These are phyloP conservation scores for Hippopotamyrus pictus DNA, from an alignment of 2,797 vertebrate species.

Conservation along the genomic window DNA sequence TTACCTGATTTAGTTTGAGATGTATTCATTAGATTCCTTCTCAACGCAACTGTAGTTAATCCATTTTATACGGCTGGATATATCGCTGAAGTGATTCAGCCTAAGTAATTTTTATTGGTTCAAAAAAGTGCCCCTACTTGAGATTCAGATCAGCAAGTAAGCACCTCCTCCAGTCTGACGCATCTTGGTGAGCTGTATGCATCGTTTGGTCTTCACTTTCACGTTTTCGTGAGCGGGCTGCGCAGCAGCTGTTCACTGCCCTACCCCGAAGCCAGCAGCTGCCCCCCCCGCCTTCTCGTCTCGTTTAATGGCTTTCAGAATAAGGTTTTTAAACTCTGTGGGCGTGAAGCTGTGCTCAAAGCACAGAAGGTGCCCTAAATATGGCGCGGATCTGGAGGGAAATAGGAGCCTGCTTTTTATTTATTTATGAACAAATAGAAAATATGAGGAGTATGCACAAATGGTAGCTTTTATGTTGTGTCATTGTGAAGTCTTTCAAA, in stretches of 20 bases:
- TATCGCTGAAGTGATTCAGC: not conserved
- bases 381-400: not conserved
- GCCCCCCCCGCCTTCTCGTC: constrained; percentile 25
- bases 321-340: constrained; percentile 12
- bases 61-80: not conserved
- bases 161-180: not conserved
- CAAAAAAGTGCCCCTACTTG: not conserved
- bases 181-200: not conserved
- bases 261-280: constrained; percentile 32
- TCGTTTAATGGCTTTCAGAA: constrained; percentile 28
- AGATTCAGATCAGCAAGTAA: not conserved
- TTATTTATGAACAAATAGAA: not conserved
- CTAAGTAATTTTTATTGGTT: not conserved
- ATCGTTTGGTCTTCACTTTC: not conserved
- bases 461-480: not conserved
- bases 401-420: not conserved
- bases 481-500: not conserved
- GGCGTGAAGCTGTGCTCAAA: not conserved
- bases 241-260: constrained; percentile 32
- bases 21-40: not conserved
- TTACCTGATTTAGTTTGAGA: not conserved
- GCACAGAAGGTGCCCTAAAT: not conserved
- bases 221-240: constrained; percentile 17
- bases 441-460: not conserved
- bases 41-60: not conserved